Base-by-base conservation (phyloP, 2,888 invertebrate genomes). In the Meandrusa payeni region DNA sequence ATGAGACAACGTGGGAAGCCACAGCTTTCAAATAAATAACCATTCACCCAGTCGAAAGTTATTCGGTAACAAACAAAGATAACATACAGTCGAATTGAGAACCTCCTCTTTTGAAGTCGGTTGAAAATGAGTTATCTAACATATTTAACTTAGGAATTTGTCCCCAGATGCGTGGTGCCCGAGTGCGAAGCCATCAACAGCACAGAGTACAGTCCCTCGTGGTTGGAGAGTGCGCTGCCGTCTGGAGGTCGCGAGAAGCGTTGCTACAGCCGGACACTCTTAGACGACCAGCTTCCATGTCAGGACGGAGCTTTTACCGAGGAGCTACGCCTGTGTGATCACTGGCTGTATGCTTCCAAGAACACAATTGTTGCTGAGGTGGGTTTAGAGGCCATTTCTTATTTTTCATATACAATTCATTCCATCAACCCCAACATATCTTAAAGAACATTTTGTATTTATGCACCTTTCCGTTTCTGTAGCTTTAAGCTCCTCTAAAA, bases 291-390 rank as follows among this genome's bases (percentile, higher is more conserved):
- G 45, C 51, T 57, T 20, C 54, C 61, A 7, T 76, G 77, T 55
- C 52, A 50, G 1, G 57, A 50, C 10, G 62, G 54, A 10, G 44
- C 54, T 50, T 90, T 89, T 68, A 51, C 62, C 2, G 72, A 78
- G n/a, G 64, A 71, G 40, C 56, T 77, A 20, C 39, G 54, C 10
- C 48, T 53, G 6, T 88, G 88, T 50, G 67, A 77, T 37, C 59
- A 64, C 6, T 87, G 81, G 77, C 52, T 87, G 12, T 88, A 76
- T 50, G 77, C 76, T 38, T 69, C 74, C 1, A 65, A 61, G 33
- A 65, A 67, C 32, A 88, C 89, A 4, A 82, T 89, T 23, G 76
- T 78, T 2, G 77, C 74, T 45, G 88, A 89, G 76, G 89, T 89
- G 52, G 55, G 52, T 33, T 2, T 22, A 20, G 24, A 27, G 7